These are phyloP conservation scores for Pilophorus perplexus DNA, from an alignment of 2,888 invertebrate genomes.

Conservation along the genomic window DNA sequence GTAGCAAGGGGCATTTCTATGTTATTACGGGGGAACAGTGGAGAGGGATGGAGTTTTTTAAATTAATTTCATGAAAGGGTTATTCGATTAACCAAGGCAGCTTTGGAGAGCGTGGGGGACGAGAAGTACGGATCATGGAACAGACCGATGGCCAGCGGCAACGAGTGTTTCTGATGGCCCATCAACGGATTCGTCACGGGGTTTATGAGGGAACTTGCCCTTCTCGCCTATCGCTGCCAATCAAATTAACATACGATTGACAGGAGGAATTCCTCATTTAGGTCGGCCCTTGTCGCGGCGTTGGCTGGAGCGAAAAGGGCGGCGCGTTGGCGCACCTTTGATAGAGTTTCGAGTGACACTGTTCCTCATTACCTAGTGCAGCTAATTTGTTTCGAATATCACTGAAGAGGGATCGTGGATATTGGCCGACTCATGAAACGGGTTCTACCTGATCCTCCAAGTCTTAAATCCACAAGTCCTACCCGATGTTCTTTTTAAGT, in stretches of 20 bases:
- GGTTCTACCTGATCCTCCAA: too few species aligned
- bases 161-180: conserved; percentile 20
- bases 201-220: neutral
- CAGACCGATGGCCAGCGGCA: conserved; percentile 18
- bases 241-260: conserved; percentile 28
- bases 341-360: too few species aligned
- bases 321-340: too few species aligned
- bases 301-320: too few species aligned
- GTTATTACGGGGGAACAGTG: neutral
- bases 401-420: too few species aligned
- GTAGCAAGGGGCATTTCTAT: conserved; percentile 1
- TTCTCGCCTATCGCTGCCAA: neutral
- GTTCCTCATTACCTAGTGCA: too few species aligned
- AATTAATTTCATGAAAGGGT: conserved; percentile 26
- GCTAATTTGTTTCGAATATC: too few species aligned
- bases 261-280: conserved; percentile 22
- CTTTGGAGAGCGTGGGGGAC: neutral
- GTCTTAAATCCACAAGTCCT: too few species aligned
- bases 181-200: conserved; percentile 18
- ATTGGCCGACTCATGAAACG: too few species aligned
- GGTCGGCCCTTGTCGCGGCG: neutral
- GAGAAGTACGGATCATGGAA: too few species aligned
- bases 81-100: conserved; percentile 8
- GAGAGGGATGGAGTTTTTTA: neutral
- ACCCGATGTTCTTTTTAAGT: too few species aligned